Evolutionary conservation across 2,888 invertebrate species (phyloP), one percentile per base, ranked within the genome.

Genomic region (Limenitis camilla): DNA sequence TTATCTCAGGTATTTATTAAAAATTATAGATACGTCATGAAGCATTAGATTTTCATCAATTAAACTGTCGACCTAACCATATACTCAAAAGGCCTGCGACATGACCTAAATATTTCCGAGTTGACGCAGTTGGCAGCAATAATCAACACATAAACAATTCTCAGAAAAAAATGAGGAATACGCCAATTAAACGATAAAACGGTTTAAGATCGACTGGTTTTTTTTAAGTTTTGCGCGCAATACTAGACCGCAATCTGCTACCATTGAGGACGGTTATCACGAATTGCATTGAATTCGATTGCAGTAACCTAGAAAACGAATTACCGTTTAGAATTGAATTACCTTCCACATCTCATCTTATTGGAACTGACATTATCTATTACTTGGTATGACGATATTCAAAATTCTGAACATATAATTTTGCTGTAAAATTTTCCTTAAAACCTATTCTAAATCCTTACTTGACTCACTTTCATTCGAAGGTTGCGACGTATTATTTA

Each of bases 221-320:
- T 66, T 67, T 52, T 52, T 31, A 44, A 46, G 52, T 50, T 79
- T 81, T 76, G 77, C 78, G 65, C 57, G n/a, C 43, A 56, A 74
- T 61, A 62, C 64, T 66, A 66, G 60, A 56, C 60, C 62, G 68
- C 66, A 67, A 61, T 65, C 63, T 63, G 66, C 67, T 69, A 66
- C 63, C 69, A 70, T 67, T 65, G 61, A 54, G 65, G 58, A 62
- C 57, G 57, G 68, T 68, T 71, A 75, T 72, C 67, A 58, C 59
- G 39, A 66, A 61, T 62, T 63, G 65, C 64, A 67, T 66, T 62
- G 55, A 61, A 68, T 72, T 66, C 61, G 60, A 69, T 67, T 71
- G 71, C 73, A 69, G 64, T 74, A 71, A 65, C 72, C 76, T 69
- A 74, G 65, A 77, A 72, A 77, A 59, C 63, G 59, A 67, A 68